Percentiles rank a stretch among this genome's conserved stretches.
Conservation (phyloP, 1,140 invertebrate species). For the Drusus annulatus region DNA sequence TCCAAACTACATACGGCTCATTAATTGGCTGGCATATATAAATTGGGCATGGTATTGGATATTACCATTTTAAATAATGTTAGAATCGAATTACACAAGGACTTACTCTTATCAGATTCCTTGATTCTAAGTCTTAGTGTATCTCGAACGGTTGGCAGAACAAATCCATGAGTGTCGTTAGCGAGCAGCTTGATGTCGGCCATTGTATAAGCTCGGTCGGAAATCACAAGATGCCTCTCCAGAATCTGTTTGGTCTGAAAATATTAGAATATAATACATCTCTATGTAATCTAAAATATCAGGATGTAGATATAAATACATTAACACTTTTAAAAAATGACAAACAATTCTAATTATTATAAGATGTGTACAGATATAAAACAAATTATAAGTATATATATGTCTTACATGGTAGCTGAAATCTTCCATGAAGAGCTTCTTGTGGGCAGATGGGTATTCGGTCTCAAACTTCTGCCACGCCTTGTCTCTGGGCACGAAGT, state of each 20-base stretch:
- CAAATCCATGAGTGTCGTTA: slow-evolving; percentile 74
- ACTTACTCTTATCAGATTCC: slow-evolving; percentile 84
- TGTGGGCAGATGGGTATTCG: slow-evolving; percentile 82
- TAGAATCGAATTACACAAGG: too few relatives aligned
- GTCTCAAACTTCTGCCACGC: slow-evolving; percentile 86
- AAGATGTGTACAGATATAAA: too few relatives aligned
- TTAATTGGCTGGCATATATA: too few relatives aligned
- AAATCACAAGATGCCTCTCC: slow-evolving; percentile 85
- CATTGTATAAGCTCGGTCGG: slow-evolving; percentile 82
- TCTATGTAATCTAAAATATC: too few relatives aligned
- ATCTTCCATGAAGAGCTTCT: slow-evolving; percentile 87
- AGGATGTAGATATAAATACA: too few relatives aligned
- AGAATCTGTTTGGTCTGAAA: slow-evolving; percentile 83
- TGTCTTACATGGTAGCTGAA: slow-evolving; percentile 83
- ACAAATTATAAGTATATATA: too few relatives aligned
- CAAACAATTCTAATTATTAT: too few relatives aligned
- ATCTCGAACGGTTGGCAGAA: slow-evolving; percentile 80
- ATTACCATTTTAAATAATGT: too few relatives aligned
- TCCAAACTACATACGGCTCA: too few relatives aligned
- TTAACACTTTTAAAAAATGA: too few relatives aligned
- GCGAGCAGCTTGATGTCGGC: slow-evolving; percentile 80
- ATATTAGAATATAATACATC: too few relatives aligned
- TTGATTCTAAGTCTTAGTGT: slow-evolving; percentile 79
- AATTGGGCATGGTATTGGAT: too few relatives aligned
- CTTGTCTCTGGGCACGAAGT: slow-evolving; percentile 90